Evolutionary conservation across 1,140 invertebrate species (phyloP).

Genomic region (Arctopsyche grandis): DNA sequence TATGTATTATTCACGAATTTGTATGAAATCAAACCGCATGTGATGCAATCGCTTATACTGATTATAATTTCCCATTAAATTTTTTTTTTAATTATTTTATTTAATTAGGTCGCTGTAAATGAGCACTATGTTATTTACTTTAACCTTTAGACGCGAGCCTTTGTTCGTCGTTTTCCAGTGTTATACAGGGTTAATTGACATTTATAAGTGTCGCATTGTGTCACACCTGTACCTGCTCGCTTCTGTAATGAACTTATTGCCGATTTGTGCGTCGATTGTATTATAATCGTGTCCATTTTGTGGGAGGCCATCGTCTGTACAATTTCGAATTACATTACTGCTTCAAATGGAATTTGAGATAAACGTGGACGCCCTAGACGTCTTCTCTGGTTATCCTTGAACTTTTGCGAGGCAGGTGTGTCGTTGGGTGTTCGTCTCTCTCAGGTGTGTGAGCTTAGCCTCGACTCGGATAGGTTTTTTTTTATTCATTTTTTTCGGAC

Average conservation of each 20-base stretch:
- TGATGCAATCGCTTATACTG: too few species aligned
- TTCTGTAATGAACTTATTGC: neutral
- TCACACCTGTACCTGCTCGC: neutral
- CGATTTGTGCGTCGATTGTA: too few species aligned
- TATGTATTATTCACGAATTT: too few species aligned
- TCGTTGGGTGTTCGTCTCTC: constrained; percentile 22
- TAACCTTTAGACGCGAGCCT: neutral
- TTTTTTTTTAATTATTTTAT: too few species aligned
- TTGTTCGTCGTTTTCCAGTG: neutral
- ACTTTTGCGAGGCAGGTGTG: constrained; percentile 20
- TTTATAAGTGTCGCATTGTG: neutral
- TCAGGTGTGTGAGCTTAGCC: neutral
- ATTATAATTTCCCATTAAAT: too few species aligned
- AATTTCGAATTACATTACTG: too few species aligned
- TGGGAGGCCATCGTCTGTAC: too few species aligned
- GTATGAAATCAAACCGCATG: too few species aligned
- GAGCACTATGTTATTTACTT: neutral
- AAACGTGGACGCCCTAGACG: neutral
- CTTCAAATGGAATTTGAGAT: neutral
- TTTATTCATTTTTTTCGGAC: neutral
- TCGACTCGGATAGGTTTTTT: neutral
- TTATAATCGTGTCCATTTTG: too few species aligned
- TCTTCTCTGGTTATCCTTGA: constrained; percentile 33
- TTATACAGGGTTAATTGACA: constrained; percentile 6
- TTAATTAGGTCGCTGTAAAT: too few species aligned